A percentile compares a stretch with the other conserved stretches of the same genome.
phyloP scores from a whole-genome alignment of 2,888 invertebrate species.

The Cheilosia variabilis region DNA sequence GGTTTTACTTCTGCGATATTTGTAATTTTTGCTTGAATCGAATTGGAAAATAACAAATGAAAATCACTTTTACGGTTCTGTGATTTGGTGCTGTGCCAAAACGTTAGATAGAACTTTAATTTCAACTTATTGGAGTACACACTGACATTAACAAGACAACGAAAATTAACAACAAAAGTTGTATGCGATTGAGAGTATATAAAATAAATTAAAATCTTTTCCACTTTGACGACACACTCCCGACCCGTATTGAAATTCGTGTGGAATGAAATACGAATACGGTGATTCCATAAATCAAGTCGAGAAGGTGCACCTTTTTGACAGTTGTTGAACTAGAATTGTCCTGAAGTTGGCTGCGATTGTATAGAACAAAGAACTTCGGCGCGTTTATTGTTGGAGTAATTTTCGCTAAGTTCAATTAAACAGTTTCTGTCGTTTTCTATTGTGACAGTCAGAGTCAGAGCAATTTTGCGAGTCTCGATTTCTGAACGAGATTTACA shows the following conservation, averaged over 20 bases:
- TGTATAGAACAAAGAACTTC: too few relatives aligned
- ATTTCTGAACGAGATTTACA: too few relatives aligned
- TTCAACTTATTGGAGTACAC: neutral
- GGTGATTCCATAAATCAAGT: neutral
- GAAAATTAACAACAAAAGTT: constrained; percentile 1
- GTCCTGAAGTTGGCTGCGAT: too few relatives aligned
- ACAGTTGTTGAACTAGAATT: too few relatives aligned
- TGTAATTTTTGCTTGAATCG: constrained; percentile 2
- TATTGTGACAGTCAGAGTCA: too few relatives aligned
- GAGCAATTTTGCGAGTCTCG: too few relatives aligned
- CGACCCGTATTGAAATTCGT: constrained; percentile 46
- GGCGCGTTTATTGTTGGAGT: too few relatives aligned
- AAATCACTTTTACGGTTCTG: neutral
- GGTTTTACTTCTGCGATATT: constrained; percentile 6
- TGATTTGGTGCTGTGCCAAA: too few relatives aligned
- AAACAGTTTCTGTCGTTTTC: too few relatives aligned
- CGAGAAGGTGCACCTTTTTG: too few relatives aligned
- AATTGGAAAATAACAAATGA: constrained; percentile 16
- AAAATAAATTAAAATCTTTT: constrained; percentile 22
- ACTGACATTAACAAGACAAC: neutral
- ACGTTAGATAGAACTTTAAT: neutral
- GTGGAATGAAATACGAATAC: constrained; percentile 14
- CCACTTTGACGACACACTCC: constrained; percentile 2
- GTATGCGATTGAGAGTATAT: constrained; percentile 2
- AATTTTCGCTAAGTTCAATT: too few relatives aligned